Evolutionary conservation across 2,797 vertebrate species (phyloP).

Genomic region (Peromyscus melanophrys): DNA sequence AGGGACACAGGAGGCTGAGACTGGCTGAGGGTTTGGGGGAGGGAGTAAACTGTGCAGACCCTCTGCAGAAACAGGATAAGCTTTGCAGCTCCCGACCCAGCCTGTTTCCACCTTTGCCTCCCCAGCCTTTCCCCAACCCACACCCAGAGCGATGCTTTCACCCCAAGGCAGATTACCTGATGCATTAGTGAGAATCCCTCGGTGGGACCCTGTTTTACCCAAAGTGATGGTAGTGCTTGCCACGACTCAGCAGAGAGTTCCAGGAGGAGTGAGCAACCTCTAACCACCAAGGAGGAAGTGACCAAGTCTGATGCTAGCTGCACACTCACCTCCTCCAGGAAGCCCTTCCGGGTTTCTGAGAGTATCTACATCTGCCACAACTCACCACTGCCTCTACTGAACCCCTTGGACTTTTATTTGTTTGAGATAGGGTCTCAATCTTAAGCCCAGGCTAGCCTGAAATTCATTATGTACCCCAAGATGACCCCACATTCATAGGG

Average conservation of each 20-base stretch:
- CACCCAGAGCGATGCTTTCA: neutral
- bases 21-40: neutral
- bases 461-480: neutral
- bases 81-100: neutral
- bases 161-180: neutral
- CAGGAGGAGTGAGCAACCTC: neutral
- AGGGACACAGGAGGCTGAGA: slow-evolving; percentile 6
- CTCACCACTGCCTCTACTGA: neutral
- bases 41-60: neutral
- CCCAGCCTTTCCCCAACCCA: neutral
- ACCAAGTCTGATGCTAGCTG: neutral
- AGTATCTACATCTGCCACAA: neutral
- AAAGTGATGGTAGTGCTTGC: neutral
- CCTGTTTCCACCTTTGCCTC: neutral
- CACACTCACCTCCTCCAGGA: slow-evolving; percentile 62
- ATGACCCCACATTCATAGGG: neutral
- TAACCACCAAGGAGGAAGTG: neutral
- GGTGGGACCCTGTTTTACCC: neutral
- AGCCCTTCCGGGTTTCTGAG: slow-evolving; percentile 32
- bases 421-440: neutral
- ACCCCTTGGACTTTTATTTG: neutral
- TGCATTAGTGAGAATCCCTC: neutral
- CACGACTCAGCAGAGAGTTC: neutral
- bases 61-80: neutral
- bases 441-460: neutral